These are phyloP conservation scores for Acinonyx jubatus DNA, from an alignment of 2,113 vertebrate species.

Conservation along the genomic window DNA sequence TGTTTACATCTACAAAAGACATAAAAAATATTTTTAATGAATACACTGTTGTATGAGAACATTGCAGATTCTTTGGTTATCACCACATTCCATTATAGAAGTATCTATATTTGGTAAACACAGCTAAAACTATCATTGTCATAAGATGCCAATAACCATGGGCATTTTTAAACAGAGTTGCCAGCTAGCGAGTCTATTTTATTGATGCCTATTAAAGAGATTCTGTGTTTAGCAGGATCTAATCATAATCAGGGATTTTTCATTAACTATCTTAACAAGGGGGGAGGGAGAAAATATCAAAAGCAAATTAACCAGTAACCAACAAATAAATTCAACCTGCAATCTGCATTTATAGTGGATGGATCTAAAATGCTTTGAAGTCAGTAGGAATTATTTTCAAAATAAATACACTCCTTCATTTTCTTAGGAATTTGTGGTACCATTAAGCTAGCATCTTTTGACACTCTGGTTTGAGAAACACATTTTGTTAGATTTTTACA, in stretches of 20 bases:
- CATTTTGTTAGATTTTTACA: neutral
- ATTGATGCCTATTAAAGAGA: neutral
- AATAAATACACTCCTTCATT: neutral
- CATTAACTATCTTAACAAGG: neutral
- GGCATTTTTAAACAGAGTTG: neutral
- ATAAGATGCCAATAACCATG: neutral
- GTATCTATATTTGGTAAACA: neutral
- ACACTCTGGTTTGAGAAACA: neutral
- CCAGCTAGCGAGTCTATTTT: neutral
- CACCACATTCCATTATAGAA: neutral
- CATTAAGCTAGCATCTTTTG: neutral
- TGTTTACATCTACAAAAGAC: neutral
- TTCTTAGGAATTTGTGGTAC: neutral
- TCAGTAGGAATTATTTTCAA: neutral
- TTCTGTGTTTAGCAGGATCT: neutral
- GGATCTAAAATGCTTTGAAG: neutral
- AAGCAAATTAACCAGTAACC: neutral
- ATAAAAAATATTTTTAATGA: neutral
- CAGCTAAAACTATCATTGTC: neutral
- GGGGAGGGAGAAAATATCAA: neutral
- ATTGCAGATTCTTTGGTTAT: neutral
- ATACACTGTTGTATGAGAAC: neutral
- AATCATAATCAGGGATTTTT: neutral
- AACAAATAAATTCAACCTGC: neutral
- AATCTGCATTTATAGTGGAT: neutral